A percentile compares a stretch with the other conserved stretches of the same genome.
phyloP scores from a whole-genome alignment of 2,888 invertebrate species.

The Nemotelus pantherinus region DNA sequence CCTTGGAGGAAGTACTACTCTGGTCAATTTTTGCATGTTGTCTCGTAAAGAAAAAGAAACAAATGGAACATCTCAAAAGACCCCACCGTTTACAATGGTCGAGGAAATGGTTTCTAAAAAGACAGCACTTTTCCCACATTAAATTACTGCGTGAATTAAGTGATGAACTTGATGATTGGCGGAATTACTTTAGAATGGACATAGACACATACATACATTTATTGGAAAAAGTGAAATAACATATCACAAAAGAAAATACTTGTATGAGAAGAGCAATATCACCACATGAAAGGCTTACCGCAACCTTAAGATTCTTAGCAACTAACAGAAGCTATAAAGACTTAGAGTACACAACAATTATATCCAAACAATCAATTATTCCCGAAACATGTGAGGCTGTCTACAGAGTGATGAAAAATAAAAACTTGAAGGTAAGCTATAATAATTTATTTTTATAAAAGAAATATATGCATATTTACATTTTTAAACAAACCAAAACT shows the following conservation, averaged over 20 bases:
- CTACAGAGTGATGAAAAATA: too few species aligned
- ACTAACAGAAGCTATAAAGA: not conserved
- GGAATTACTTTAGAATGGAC: constrained; percentile 23
- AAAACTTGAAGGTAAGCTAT: too few species aligned
- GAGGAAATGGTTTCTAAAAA: constrained; percentile 16
- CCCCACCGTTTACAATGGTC: not conserved
- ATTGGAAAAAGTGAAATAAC: not conserved
- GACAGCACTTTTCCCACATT: constrained; percentile 14
- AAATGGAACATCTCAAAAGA: not conserved
- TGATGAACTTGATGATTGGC: constrained; percentile 23
- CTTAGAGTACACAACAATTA: too few species aligned
- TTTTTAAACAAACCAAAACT: too few species aligned
- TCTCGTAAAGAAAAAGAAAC: constrained; percentile 16
- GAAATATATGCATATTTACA: too few species aligned
- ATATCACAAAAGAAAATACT: constrained; percentile 1
- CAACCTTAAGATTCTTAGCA: not conserved
- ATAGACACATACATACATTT: constrained; percentile 3
- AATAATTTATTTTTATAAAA: too few species aligned
- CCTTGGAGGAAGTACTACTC: constrained; percentile 15
- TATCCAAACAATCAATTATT: too few species aligned
- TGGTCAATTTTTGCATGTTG: constrained; percentile 21
- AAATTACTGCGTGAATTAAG: constrained; percentile 24
- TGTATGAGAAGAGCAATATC: not conserved
- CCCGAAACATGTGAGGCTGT: too few species aligned
- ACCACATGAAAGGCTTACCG: too few species aligned